Evolutionary conservation across 2,888 invertebrate species (phyloP), one percentile per base, ranked within the genome.

Genomic region (Euphydryas editha): DNA sequence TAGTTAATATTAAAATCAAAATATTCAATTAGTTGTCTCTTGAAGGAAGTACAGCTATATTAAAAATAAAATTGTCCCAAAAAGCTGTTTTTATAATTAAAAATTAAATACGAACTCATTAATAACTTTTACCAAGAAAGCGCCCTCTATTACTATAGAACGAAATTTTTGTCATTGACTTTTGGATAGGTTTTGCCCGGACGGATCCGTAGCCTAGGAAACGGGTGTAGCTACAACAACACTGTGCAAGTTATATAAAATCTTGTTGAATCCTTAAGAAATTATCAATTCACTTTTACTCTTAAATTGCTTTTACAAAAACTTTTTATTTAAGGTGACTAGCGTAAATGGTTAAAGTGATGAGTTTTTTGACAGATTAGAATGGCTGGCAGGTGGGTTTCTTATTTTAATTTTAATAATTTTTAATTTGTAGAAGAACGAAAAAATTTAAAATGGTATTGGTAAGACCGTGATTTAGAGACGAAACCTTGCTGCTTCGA

Each of bases 151-250:
- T 39, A 30, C 30, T 39, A 49, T 39, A 18, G 36, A 42, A 10
- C 11, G 56, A 49, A 62, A 37, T 37, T 62, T 62, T 54, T 24
- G 51, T 58, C 63, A 63, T 69, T 71, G 62, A 68, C 66, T 69
- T 71, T 68, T 69, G 57, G 51, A 63, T 67, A 65, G 70, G 68
- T 68, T 70, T 69, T 65, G 70, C 70, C 69, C 68, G 63, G 71
- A 82, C 81, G 82, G 84, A 75, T 78, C 86, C 88, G 92, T 92
- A 92, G 91, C 91, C 92, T 82, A 92, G 92, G 92, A 92, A 92
- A 92, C 92, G 91, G 90, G 91, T 83, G 90, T 90, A 91, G 85
- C 86, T 88, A 88, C 85, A 92, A 92, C 90, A 92, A 92, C 90
- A 91, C 80, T 87, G 86, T 80, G 81, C 83, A 81, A 78, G 83